Conservation (phyloP, 1,140 invertebrate genomes). For the Pristionchus pacificus region DNA sequence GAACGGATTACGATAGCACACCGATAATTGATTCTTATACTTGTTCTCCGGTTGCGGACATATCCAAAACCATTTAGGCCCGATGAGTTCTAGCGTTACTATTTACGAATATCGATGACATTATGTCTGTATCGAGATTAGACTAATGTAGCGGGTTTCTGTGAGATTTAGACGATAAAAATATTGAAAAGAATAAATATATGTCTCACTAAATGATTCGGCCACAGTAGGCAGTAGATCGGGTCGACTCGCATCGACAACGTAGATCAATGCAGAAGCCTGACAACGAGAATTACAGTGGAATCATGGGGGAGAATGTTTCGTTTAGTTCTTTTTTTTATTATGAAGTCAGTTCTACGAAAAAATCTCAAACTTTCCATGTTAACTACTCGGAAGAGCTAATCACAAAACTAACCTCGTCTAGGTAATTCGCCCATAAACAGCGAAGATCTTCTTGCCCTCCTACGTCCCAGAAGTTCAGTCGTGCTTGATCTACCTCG, state of each 20-base stretch:
- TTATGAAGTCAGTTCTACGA: too few species aligned
- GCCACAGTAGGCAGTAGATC: conserved; percentile 73
- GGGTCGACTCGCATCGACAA: conserved; percentile 70
- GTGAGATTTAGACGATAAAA: too few species aligned
- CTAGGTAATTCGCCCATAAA: conserved; percentile 99
- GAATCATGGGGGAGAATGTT: too few species aligned
- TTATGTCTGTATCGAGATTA: too few species aligned
- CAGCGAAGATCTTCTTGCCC: conserved; percentile 96
- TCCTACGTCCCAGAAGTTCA: conserved; percentile 98
- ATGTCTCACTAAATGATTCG: conserved; percentile 72
- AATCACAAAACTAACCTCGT: conserved; percentile 73
- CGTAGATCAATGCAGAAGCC: conserved; percentile 91
- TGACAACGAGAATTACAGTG: background rate
- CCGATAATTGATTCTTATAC: conserved; percentile 7
- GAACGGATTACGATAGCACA: conserved; percentile 11
- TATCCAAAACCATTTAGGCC: too few species aligned
- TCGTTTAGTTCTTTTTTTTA: too few species aligned
- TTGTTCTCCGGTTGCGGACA: too few species aligned
- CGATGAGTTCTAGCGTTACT: too few species aligned
- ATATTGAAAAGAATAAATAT: conserved; percentile 3
- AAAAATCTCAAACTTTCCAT: too few species aligned
- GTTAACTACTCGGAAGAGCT: too few species aligned
- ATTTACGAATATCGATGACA: too few species aligned
- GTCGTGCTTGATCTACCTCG: conserved; percentile 77
- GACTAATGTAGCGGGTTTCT: too few species aligned